These are phyloP conservation scores for Pimephales promelas DNA, from an alignment of 2,113 vertebrate species.

Conservation along the genomic window DNA sequence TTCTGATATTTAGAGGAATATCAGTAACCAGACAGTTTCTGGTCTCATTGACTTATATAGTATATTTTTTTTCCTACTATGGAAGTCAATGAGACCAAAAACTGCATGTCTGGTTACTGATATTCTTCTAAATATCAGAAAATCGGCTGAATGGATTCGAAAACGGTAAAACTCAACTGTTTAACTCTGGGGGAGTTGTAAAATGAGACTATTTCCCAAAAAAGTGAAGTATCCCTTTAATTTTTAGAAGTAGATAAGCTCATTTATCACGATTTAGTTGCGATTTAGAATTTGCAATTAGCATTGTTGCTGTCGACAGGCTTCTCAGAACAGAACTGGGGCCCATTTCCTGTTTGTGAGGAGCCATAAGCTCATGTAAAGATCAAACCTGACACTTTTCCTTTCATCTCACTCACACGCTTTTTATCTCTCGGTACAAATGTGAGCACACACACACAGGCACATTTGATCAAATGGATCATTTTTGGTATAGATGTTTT, in stretches of 20 bases:
- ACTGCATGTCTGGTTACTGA: too few relatives aligned
- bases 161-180: too few relatives aligned
- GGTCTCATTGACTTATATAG: too few relatives aligned
- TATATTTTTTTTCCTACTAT: too few relatives aligned
- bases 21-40: too few relatives aligned
- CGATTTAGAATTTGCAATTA: background rate
- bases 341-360: background rate
- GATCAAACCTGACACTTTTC: conserved; percentile 2
- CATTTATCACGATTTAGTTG: background rate
- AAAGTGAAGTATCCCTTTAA: too few relatives aligned
- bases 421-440: background rate
- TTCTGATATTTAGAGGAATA: too few relatives aligned
- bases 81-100: too few relatives aligned
- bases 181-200: too few relatives aligned
- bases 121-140: too few relatives aligned
- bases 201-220: too few relatives aligned
- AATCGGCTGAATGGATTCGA: too few relatives aligned
- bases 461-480: conserved; percentile 15
- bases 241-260: background rate
- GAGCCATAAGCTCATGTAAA: background rate
- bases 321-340: background rate
- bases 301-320: background rate
- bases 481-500: conserved; percentile 6
- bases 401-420: conserved; percentile 2
- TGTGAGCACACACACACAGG: background rate